Conservation (phyloP, 1,140 invertebrate genomes). For the Meloidogyne floridensis region DNA sequence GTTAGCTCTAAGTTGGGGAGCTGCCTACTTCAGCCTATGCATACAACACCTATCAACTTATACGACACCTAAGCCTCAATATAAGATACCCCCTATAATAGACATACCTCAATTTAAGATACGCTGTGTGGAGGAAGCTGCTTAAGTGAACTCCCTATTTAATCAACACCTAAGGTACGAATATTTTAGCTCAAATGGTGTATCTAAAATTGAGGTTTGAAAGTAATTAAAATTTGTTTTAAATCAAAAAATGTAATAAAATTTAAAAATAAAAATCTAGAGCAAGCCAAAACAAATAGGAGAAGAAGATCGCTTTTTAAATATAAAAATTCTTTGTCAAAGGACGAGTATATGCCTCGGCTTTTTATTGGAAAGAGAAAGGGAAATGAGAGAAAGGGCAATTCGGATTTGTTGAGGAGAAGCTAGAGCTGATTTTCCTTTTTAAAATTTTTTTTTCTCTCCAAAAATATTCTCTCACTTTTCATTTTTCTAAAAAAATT, state of each 20-base stretch:
- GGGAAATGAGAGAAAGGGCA: background rate
- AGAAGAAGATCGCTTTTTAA: background rate
- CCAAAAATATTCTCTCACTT: background rate
- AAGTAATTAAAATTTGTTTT: no score
- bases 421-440: background rate
- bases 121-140: no score
- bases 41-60: no score
- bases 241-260: background rate
- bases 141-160: no score
- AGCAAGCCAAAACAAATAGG: background rate
- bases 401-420: conserved; percentile 3
- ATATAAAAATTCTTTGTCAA: background rate
- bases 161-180: no score
- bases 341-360: background rate
- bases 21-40: no score
- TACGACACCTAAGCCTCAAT: no score
- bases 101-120: no score
- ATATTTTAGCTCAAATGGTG: no score
- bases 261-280: background rate
- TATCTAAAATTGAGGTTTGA: no score
- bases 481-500: background rate
- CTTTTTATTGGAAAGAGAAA: background rate
- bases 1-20: no score
- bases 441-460: background rate
- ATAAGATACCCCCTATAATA: no score